phyloP scores from a whole-genome alignment of 2,797 vertebrate genomes.

The Lagocephalus sceleratus region DNA sequence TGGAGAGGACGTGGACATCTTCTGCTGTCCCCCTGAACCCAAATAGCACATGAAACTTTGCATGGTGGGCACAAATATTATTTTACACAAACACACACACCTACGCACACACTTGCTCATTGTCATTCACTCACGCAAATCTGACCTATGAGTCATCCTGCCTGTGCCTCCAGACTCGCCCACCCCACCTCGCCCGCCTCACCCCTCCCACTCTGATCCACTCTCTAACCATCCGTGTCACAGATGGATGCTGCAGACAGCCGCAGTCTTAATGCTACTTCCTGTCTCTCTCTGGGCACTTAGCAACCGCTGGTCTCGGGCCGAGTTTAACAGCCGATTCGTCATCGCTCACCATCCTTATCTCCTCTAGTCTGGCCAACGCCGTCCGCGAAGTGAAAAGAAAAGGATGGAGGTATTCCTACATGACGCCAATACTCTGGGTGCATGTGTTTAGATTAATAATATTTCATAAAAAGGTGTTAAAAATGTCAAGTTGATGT shows the following conservation, averaged over 20 bases:
- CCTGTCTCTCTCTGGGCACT: constrained; percentile 67
- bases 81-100: constrained; percentile 6
- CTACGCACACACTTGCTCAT: constrained; percentile 11
- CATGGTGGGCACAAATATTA: constrained; percentile 9
- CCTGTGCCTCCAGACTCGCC: constrained; percentile 36
- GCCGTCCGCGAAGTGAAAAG: not conserved
- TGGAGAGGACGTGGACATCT: no score
- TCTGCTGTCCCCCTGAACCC: no score
- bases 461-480: not conserved
- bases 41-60: constrained; percentile 8
- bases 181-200: not conserved
- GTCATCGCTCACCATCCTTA: constrained; percentile 23
- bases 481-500: not conserved
- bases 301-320: constrained; percentile 57
- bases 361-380: constrained; percentile 11
- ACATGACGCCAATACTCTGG: not conserved
- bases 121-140: constrained; percentile 37
- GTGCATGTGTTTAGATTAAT: no score
- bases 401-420: not conserved
- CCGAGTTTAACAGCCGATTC: constrained; percentile 47
- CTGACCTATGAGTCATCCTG: constrained; percentile 73
- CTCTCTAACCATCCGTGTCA: constrained; percentile 42
- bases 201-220: constrained; percentile 15
- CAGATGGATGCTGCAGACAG: constrained; percentile 62
- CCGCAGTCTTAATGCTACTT: constrained; percentile 56